Evolutionary conservation across 2,113 vertebrate genomes (phyloP), one percentile per base, ranked within the genome.

Genomic region (Lampris incognitus): DNA sequence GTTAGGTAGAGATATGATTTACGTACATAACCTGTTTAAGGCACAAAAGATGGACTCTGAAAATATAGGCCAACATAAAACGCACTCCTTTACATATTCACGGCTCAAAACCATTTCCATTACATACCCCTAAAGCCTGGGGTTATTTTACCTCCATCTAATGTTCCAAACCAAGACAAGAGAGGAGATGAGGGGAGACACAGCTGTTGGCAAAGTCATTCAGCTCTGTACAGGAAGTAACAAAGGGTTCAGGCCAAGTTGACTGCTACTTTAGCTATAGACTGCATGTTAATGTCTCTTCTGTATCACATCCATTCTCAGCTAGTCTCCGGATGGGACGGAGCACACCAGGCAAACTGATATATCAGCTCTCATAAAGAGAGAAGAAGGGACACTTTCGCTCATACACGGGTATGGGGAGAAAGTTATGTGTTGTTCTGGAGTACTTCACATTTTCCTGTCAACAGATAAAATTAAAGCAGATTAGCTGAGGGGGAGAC

Each of bases 401-500:
- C 10, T 48, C 63, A 4, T 46, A 46, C 44, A 46, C 4, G 7
- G 44, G 44, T 1, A 5, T 4, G 44, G 44, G 44, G 44, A 46
- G 44, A 7, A 46, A 46, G 7, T 46, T 24, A 4, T 46, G 44
- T 5, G 44, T 46, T 46, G 4, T 46, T 4, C 44, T 7, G 7
- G 4, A 46, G 44, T 7, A 7, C 7, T 84, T 84, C 69, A 80
- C 66, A 80, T 49, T 56, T 60, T 61, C 41, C 54, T 68, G 6
- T 69, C 55, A 80, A 84, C 67, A 75, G 65, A 70, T 48, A 5
- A 56, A 77, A 46, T 46, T 46, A 46, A 69, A 70, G 54, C 7
- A 56, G 74, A 46, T 46, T 46, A 46, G 44, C 4, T 46, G 44
- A 69, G 66, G 6, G 57, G 71, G 56, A 66, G 81, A 67, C 70